Percentiles rank a stretch among this genome's conserved stretches.
phyloP scores from a whole-genome alignment of 2,888 invertebrate species.

The Caenorhabditis sp. region DNA sequence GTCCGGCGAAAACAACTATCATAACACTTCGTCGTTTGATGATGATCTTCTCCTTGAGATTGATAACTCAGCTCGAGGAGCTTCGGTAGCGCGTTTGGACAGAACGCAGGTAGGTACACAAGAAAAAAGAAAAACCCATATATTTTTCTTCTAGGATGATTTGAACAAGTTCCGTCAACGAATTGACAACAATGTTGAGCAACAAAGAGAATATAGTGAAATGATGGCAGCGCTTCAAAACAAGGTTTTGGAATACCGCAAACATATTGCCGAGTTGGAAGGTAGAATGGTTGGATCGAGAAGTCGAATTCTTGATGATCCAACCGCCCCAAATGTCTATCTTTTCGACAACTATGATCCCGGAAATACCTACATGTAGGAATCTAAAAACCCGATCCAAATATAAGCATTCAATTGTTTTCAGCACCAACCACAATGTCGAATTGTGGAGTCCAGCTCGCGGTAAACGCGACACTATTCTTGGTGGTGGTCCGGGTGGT shows the following conservation, averaged over 20 bases:
- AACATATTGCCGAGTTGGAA: constrained; percentile 67
- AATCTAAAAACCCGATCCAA: neutral
- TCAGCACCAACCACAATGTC: constrained; percentile 41
- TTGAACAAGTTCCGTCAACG: constrained; percentile 67
- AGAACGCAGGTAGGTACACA: constrained; percentile 53
- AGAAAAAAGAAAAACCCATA: neutral
- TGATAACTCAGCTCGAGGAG: constrained; percentile 46
- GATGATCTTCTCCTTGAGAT: constrained; percentile 62
- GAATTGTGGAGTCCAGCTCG: constrained; percentile 42
- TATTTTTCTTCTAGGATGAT: constrained; percentile 55
- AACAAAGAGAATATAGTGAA: constrained; percentile 68
- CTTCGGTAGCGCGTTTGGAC: constrained; percentile 63
- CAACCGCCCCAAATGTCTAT: constrained; percentile 27
- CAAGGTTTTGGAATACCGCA: constrained; percentile 69
- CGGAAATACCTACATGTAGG: constrained; percentile 38
- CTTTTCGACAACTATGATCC: constrained; percentile 43
- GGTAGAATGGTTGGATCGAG: constrained; percentile 57
- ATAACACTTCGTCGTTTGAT: constrained; percentile 63
- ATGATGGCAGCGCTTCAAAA: constrained; percentile 67
- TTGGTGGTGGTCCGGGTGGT: constrained; percentile 28
- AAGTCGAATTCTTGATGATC: constrained; percentile 46
- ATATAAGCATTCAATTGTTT: constrained; percentile 1
- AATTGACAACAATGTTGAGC: constrained; percentile 69
- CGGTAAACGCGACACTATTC: constrained; percentile 28
- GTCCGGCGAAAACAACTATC: constrained; percentile 66